Base-by-base conservation (phyloP, 2,797 vertebrate species). In the Yasuhikotakia modesta region DNA sequence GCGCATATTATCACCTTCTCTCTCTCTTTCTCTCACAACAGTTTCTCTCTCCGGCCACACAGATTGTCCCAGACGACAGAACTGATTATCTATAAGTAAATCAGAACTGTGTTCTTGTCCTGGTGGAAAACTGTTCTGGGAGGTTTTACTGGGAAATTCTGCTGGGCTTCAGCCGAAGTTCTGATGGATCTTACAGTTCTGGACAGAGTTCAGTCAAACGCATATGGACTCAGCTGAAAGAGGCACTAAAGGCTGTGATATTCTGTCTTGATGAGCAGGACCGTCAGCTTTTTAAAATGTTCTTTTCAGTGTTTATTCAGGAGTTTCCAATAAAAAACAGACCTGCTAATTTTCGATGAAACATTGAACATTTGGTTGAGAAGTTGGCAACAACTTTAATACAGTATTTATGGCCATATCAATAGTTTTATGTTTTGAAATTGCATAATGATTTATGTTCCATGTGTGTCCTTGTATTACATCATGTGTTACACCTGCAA, bases 1-100 rank as follows among this genome's bases (percentile, higher is more conserved):
- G 81, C 85, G 87, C 86, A 85, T 90, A 92, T 93, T 93, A 91
- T 88, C 69, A 88, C 92, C 91, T n/a, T 72, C 53, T 50, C 12
- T 88, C 85, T 81, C 86, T 90, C 39, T 46, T 19, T 35, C 16
- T 85, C 73, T 92, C 89, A 94, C 89, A 88, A 91, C 86, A 90
- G 88, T 92, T 89, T 89, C 17, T 60, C 89, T 87, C 86, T 92
- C 90, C 91, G 93, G 91, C 92, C 89, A 90, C 91, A 93, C n/a
- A n/a, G n/a, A n/a, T n/a, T n/a, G n/a, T n/a, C n/a, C n/a, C n/a
- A n/a, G n/a, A n/a, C n/a, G n/a, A n/a, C n/a, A n/a, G n/a, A n/a
- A n/a, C n/a, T n/a, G n/a, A n/a, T n/a, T n/a, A n/a, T n/a, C n/a
- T n/a, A n/a, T n/a, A n/a, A n/a, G n/a, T n/a, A n/a, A n/a, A n/a